Base-by-base conservation (phyloP, 2,113 vertebrate genomes). In the Gymnogyps californianus region DNA sequence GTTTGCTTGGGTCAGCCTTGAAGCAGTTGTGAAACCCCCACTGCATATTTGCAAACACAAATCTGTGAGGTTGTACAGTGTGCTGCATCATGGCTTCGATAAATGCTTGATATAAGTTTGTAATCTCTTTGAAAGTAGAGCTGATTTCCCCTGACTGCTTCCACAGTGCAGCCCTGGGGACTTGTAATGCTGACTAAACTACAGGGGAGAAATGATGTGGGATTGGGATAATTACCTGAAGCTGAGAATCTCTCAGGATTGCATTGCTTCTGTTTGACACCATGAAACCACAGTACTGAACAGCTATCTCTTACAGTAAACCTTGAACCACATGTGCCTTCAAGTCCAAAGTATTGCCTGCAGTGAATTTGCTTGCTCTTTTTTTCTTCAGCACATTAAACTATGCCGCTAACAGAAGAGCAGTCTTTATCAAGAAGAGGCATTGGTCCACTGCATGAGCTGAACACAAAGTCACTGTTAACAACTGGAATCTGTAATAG, bases 1-100 rank as follows among this genome's bases (percentile, higher is more conserved):
- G 4, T 59, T 69, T 74, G 38, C 69, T 61, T 78, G 49, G 40
- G 28, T 74, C 10, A 25, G 36, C 16, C 57, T 34, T 44, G 38
- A 59, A 59, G 83, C 38, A 32, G 46, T 46, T 71, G 16, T 59
- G 74, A 59, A 67, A 18, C 13, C 7, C 47, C 32, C 1, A 0
- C 51, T 64, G n/a, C 8, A 0, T 46, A 7, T 22, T 69, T 72
- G 36, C 28, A 31, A 46, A 13, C 1, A 0, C 13, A 10, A 3
- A 14, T 15, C 31, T 38, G 26, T 11, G n/a, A 40, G 42, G 11
- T 31, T 2, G 1, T 42, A 6, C 19, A 31, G 36, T 4, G 3
- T 52, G 24, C 58, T 47, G 38, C 47, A 34, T 47, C 16, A 1
- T 2, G 5, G 47, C 17, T 12, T 21, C 2, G 13, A 11, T 22